Evolutionary conservation across 2,888 invertebrate genomes (phyloP), one percentile per base, ranked within the genome.

Genomic region (Phorcus lineatus): DNA sequence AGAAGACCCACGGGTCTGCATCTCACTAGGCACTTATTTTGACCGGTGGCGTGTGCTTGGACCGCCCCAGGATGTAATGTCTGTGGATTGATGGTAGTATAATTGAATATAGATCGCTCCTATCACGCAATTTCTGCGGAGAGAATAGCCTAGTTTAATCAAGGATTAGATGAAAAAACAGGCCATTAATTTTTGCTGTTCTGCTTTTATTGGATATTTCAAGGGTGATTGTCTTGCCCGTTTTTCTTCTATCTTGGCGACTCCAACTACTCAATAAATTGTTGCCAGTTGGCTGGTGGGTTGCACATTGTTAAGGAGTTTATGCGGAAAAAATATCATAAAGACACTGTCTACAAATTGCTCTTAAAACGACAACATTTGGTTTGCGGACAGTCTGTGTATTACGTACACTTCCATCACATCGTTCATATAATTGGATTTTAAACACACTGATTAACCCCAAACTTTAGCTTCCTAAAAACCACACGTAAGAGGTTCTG

Each of bases 201-300:
- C 70, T 70, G 70, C 36, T 70, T 70, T 62, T 62, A 62, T 62
- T 70, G 70, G 70, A 31, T 70, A 70, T 31, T 70, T 70, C 40
- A 40, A 40, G 40, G 31, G 19, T 70, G 31, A 70, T 70, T 70
- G 70, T 70, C 36, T 70, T 40, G 70, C 36, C 70, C 36, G 40
- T 22, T 31, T 70, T 28, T 40, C 13, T 40, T 70, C 36, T 36
- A 36, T 9, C 47, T 47, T 47, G 47, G 47, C 47, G 47, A 70
- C 70, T 62, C 28, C 28, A 24, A 28, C 24, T 28, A 62, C 62
- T 62, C 28, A 28, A 28, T 62, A 22, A 62, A 62, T n/a, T 62
- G 62, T 28, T 62, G 16, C 22, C 62, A 62, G 62, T 62, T 24
- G 16, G 9, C 11, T 24, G 62, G 47, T 47, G 47, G 47, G 47